phyloP scores from a whole-genome alignment of 2,113 vertebrate genomes.

The Poicephalus meyeri region DNA sequence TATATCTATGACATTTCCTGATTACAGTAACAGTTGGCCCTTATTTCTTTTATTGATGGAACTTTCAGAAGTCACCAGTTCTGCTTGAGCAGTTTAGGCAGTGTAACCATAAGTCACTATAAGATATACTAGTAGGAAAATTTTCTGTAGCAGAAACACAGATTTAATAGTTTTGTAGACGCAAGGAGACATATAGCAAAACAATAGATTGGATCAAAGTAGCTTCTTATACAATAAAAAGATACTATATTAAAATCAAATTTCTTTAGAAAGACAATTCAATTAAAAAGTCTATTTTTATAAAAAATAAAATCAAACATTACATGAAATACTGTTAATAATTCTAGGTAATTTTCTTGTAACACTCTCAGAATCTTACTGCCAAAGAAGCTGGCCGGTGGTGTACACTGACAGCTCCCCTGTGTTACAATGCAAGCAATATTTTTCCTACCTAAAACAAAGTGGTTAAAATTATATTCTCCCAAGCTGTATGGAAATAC shows the following conservation, averaged over 20 bases:
- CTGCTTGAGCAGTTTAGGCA: conserved; percentile 11
- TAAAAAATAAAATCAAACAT: not conserved
- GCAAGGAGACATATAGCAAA: conserved; percentile 30
- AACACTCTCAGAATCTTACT: conserved; percentile 30
- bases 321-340: conserved; percentile 25
- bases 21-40: not conserved
- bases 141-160: not conserved
- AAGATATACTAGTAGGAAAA: not conserved
- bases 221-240: conserved; percentile 50
- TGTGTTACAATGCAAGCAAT: conserved; percentile 72
- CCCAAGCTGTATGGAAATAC: conserved; percentile 80
- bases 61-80: conserved; percentile 35
- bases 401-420: conserved; percentile 57
- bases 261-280: conserved; percentile 3
- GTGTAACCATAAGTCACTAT: not conserved
- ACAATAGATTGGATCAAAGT: conserved; percentile 3
- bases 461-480: conserved; percentile 75
- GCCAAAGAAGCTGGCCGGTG: conserved; percentile 54
- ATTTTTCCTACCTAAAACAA: conserved; percentile 72
- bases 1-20: not conserved
- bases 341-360: conserved; percentile 46
- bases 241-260: conserved; percentile 38
- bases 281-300: not conserved
- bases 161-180: conserved; percentile 36
- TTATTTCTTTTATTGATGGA: conserved; percentile 37